Evolutionary conservation across 2,888 invertebrate genomes (phyloP), one percentile per base, ranked within the genome.

Genomic region (Tolmerus cingulatus): DNA sequence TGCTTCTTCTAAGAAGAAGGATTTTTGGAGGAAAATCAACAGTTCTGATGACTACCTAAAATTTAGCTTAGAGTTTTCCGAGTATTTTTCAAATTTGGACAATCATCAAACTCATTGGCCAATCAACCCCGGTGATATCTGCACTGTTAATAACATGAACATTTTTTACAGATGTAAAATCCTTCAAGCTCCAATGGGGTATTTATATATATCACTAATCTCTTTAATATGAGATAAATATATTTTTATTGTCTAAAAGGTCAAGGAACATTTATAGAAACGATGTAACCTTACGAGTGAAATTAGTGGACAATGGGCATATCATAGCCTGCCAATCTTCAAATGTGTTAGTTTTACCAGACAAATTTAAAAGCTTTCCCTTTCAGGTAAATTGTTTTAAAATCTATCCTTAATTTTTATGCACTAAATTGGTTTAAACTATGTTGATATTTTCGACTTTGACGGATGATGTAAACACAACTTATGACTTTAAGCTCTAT

Each of bases 251-350:
- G 27, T 2, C 77, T 76, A 51, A 19, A 76, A 37, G 43, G 19
- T 51, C 43, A 89, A 74, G 89, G 89, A 89, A 23, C n/a, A 57
- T 12, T 30, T 84, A 88, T 12, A 89, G 89, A 23, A 88, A 88
- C 37, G 88, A 89, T 43, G 51, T 89, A 5, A 89, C 87, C 74
- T 89, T 90, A 4, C 89, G 89, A 23, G 88, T 96, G 2, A 94
- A 94, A 88, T 93, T 95, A 37, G 92, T 96, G 14, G 96, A 96
- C 89, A 94, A 93, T 89, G 95, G 95, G 74, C 92, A 91, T 81
- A 91, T 92, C 2, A 92, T 93, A 78, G 91, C 90, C 16, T 92
- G 93, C 0, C 90, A 91, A 23, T 93, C 92, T 89, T 92, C 92
- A 16, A 91, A 92, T 89, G 89, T 95, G 1, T 94, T 93, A 87